A percentile compares a stretch with the other conserved stretches of the same genome.
phyloP scores from a whole-genome alignment of 2,113 vertebrate species.

The Parus major region DNA sequence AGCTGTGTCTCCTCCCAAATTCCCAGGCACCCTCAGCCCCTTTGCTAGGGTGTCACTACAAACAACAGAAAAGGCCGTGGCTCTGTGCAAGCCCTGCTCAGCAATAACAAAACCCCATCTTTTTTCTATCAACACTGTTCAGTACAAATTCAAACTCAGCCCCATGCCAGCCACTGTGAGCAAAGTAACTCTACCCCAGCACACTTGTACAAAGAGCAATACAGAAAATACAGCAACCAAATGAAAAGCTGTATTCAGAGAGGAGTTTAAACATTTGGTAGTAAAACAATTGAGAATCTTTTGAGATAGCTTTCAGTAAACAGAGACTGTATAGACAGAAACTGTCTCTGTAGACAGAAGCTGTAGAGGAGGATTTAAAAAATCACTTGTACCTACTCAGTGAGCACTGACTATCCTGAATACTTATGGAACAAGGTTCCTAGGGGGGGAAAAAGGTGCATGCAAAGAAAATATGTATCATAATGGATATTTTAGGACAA shows the following conservation, averaged over 20 bases:
- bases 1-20: background rate
- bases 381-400: background rate
- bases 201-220: background rate
- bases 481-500: background rate
- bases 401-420: background rate
- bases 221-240: background rate
- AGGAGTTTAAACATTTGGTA: background rate
- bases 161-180: background rate
- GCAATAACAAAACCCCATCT: background rate
- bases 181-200: background rate
- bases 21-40: background rate
- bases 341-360: background rate
- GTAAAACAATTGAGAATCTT: background rate
- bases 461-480: background rate
- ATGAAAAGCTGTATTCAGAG: background rate
- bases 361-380: background rate
- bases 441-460: rapidly evolving
- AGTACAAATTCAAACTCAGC: background rate
- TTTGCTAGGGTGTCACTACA: rapidly evolving
- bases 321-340: background rate
- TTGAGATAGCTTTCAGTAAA: background rate
- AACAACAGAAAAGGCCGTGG: background rate
- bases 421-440: background rate
- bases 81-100: background rate
- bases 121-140: background rate